Conservation (phyloP, 1,140 invertebrate species). For the Eupeodes corollae region DNA sequence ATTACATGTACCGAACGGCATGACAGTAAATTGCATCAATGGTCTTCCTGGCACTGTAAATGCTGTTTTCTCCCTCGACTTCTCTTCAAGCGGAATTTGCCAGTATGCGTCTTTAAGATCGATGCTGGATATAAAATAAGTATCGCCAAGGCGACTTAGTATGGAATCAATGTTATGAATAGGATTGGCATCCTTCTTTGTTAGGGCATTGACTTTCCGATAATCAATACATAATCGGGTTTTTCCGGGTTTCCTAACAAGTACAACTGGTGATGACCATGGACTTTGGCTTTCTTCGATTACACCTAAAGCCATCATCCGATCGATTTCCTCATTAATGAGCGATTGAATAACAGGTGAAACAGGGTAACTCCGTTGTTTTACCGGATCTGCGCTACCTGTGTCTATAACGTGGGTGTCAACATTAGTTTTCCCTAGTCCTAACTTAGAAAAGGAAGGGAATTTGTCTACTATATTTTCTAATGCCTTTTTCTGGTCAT, state of each 20-base stretch:
- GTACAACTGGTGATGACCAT: not conserved
- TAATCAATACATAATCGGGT: no score
- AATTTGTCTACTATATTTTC: no score
- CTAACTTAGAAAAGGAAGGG: not conserved
- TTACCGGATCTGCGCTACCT: slow-evolving; percentile 16
- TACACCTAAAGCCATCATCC: slow-evolving; percentile 4
- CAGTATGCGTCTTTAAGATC: slow-evolving; percentile 29
- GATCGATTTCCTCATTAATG: slow-evolving; percentile 1
- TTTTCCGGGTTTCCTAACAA: no score
- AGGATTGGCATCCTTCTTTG: not conserved
- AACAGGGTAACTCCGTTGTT: slow-evolving; percentile 14
- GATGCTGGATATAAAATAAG: slow-evolving; percentile 14
- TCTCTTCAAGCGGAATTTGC: slow-evolving; percentile 24
- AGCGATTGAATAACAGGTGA: slow-evolving; percentile 3
- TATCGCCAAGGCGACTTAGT: not conserved
- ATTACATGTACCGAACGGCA: slow-evolving; percentile 17
- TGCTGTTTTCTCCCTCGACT: slow-evolving; percentile 35
- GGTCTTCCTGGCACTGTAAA: slow-evolving; percentile 35
- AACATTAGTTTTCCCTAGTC: slow-evolving; percentile 5
- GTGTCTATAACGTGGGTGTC: slow-evolving; percentile 20
- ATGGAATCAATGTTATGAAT: not conserved
- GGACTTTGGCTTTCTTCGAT: not conserved
- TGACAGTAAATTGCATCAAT: slow-evolving; percentile 17
- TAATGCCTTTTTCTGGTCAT: no score
- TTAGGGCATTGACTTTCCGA: not conserved